phyloP scores from a whole-genome alignment of 2,797 vertebrate species.

The Parauchenoglanis ngamensis region DNA sequence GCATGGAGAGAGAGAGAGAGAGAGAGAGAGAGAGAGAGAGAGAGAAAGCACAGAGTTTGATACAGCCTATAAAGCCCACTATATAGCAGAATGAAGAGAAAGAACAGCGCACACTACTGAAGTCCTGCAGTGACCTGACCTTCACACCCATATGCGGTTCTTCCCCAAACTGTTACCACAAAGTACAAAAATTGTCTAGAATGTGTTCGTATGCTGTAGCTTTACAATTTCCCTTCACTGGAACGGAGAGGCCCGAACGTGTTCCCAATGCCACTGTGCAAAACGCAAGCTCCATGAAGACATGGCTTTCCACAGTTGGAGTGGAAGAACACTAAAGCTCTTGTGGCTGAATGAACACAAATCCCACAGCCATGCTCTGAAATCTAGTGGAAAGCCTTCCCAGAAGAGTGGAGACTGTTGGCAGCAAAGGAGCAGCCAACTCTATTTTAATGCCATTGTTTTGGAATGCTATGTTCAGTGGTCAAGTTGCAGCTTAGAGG shows the following conservation, averaged over 20 bases:
- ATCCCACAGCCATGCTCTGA: neutral
- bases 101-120: neutral
- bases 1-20: neutral
- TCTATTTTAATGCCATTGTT: neutral
- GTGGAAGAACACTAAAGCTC: neutral
- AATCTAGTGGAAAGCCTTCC: neutral
- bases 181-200: neutral
- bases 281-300: neutral
- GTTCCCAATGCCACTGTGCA: neutral
- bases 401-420: neutral
- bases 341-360: neutral
- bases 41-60: slow-evolving; percentile 54
- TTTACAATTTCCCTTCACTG: neutral
- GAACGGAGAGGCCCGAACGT: neutral
- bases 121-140: neutral
- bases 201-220: neutral
- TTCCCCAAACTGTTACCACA: neutral
- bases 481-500: neutral
- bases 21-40: neutral
- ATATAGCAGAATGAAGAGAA: neutral
- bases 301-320: neutral
- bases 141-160: neutral
- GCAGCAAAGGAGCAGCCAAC: neutral
- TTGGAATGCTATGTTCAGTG: neutral
- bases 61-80: slow-evolving; percentile 50